Evolutionary conservation across 2,797 vertebrate genomes (phyloP).

Genomic region (Sebastes reedi): DNA sequence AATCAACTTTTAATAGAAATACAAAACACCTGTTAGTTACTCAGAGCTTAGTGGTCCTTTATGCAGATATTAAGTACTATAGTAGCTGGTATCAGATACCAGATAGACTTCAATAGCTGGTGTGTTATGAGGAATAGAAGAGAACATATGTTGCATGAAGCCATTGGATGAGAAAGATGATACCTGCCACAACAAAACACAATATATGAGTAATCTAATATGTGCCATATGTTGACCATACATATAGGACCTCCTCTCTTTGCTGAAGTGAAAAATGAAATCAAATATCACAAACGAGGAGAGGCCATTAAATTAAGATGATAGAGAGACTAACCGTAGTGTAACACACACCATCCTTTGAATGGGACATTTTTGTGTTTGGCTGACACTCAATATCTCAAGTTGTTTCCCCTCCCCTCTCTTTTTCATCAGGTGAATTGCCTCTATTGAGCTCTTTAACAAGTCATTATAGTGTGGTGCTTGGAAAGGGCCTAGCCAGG

Average conservation of each 20-base stretch:
- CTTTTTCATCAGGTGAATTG: conserved; percentile 70
- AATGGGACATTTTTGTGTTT: conserved; percentile 65
- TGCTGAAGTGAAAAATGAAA: conserved; percentile 76
- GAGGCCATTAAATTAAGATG: conserved; percentile 77
- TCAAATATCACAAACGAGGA: conserved; percentile 77
- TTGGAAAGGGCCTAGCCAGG: conserved; percentile 47
- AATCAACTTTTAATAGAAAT: no score
- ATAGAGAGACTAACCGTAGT: conserved; percentile 46
- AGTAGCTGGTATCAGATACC: conserved; percentile 57
- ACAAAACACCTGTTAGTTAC: background rate
- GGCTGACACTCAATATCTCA: conserved; percentile 70
- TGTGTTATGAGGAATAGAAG: conserved; percentile 65
- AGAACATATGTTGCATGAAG: conserved; percentile 80
- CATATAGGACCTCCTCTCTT: conserved; percentile 65
- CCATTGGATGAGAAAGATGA: conserved; percentile 69
- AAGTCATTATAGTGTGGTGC: conserved; percentile 61
- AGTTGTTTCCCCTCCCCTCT: conserved; percentile 32
- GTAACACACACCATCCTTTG: conserved; percentile 66
- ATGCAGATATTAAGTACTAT: conserved; percentile 42
- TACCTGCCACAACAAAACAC: conserved; percentile 75
- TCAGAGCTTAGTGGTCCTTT: conserved; percentile 6
- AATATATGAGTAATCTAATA: conserved; percentile 84
- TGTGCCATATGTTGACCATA: conserved; percentile 84
- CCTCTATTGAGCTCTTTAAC: conserved; percentile 69
- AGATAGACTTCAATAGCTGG: conserved; percentile 63